Base-by-base conservation (phyloP, 2,113 vertebrate genomes). In the Chlorodrepanis virens region DNA sequence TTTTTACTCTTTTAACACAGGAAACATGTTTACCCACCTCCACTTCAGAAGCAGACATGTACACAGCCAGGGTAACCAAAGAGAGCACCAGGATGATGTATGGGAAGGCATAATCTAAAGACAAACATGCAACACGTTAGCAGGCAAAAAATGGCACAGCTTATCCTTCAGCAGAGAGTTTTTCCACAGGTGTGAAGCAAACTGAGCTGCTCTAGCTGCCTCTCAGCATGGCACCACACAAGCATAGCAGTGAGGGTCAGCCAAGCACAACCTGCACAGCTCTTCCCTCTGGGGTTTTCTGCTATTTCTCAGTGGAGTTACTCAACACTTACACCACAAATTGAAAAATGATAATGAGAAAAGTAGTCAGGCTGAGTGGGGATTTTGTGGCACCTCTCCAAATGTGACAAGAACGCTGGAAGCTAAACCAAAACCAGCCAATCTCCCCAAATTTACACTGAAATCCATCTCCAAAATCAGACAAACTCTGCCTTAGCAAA, bases 1-100 rank as follows among this genome's bases (percentile, higher is more conserved):
- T 87, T 79, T 53, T 17, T n/a, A 57, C 20, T 50, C 45, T 1
- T 88, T 61, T 60, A 78, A 93, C 10, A 33, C 1, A 89, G 10
- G 22, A 53, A 93, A 81, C 24, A 37, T 6, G 21, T 76, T 85
- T 28, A 91, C 96, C 95, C 98, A 99, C 99, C 99, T 99, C 99
- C 86, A 99, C 99, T 98, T 99, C 99, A 65, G 99, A 99, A 94
- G 99, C 99, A 23, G 99, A 99, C 99, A 99, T 98, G 98, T 99
- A 99, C 9, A 99, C 99, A 77, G 99, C 99, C 96, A 99, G 96
- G 0, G 99, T 99, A 40, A 99, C 98, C 96, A 99, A 95, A 19
- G 99, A 99, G 84, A 99, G 96, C 37, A 99, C 99, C 96, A 99
- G 97, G 67, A 99, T 98, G 93, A 99, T 99, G 94, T 99, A 99